Evolutionary conservation across 1,140 invertebrate genomes (phyloP), one percentile per base, ranked within the genome.

Genomic region (Bombus impatiens): DNA sequence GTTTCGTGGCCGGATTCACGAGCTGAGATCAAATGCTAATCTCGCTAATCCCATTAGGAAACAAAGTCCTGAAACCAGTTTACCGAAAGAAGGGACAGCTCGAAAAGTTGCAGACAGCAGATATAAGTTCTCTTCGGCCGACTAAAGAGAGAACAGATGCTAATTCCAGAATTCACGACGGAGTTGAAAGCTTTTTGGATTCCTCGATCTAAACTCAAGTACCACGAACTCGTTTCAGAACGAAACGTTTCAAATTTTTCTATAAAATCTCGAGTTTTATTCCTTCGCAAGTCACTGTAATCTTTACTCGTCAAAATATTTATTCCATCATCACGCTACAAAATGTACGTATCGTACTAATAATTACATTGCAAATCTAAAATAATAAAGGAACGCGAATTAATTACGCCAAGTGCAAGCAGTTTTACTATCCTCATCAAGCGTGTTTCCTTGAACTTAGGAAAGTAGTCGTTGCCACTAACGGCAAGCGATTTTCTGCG

Each of bases 21-120:
- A 74, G 77, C 78, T 71, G 79, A 91, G 88, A 90, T 88, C 88
- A 76, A 86, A 90, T 83, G 87, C 82, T 91, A 91, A 91, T 91
- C 88, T 87, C 86, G 86, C 89, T 92, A 91, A 92, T 92, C 90
- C 89, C 90, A 92, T 91, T 92, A 92, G 83, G 79, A 87, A 91
- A 90, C 87, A 90, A 91, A 89, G 82, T 89, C 86, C 82, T 80
- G 75, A 65, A 91, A 92, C 90, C 91, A 90, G 91, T 92, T 91
- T 88, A 90, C 84, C 57, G 77, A 80, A 87, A 82, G 86, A 67
- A 84, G 84, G 75, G 72, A 88, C 86, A 84, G 87, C 78, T 86
- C 87, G 87, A 87, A 84, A 87, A 68, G 89, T 86, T 90, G 88
- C 82, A 88, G 89, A 86, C 88, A 90, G 78, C 53, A 78, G 25